Conservation (phyloP, 2,888 invertebrate species). For the Drosophila paramelanica region DNA sequence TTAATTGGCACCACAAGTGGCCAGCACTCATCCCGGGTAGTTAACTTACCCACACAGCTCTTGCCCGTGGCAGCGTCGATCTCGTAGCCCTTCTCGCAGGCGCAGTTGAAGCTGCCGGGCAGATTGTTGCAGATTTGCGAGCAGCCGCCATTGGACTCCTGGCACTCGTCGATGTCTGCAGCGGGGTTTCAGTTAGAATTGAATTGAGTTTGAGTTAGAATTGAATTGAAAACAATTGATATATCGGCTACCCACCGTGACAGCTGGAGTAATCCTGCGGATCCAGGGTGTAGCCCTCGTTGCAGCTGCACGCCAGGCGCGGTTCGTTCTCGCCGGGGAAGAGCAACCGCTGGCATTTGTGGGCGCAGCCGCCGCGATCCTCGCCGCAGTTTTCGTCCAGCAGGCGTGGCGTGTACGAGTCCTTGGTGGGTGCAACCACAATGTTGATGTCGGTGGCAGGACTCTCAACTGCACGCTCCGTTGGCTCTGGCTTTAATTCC, state of each 20-base stretch:
- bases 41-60: slow-evolving; percentile 86
- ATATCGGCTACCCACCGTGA: slow-evolving; percentile 73
- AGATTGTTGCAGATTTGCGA: slow-evolving; percentile 86
- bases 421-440: slow-evolving; percentile 67
- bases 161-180: slow-evolving; percentile 87
- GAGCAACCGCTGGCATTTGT: slow-evolving; percentile 85
- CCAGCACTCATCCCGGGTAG: not conserved
- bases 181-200: no score
- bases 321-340: slow-evolving; percentile 83
- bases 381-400: slow-evolving; percentile 83
- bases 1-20: not conserved
- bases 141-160: slow-evolving; percentile 86
- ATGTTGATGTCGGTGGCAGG: slow-evolving; percentile 64
- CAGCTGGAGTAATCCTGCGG: slow-evolving; percentile 84
- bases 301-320: slow-evolving; percentile 83
- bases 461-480: not conserved
- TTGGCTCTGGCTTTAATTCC: not conserved
- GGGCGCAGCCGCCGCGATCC: slow-evolving; percentile 86
- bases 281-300: slow-evolving; percentile 85
- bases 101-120: slow-evolving; percentile 87
- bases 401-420: slow-evolving; percentile 78
- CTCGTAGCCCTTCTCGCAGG: slow-evolving; percentile 86
- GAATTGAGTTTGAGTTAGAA: no score
- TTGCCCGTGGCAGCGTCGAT: slow-evolving; percentile 85
- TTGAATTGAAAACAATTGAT: not conserved